Evolutionary conservation across 2,113 vertebrate species (phyloP), one percentile per base, ranked within the genome.

Genomic region (Eudyptes chrysolophus): DNA sequence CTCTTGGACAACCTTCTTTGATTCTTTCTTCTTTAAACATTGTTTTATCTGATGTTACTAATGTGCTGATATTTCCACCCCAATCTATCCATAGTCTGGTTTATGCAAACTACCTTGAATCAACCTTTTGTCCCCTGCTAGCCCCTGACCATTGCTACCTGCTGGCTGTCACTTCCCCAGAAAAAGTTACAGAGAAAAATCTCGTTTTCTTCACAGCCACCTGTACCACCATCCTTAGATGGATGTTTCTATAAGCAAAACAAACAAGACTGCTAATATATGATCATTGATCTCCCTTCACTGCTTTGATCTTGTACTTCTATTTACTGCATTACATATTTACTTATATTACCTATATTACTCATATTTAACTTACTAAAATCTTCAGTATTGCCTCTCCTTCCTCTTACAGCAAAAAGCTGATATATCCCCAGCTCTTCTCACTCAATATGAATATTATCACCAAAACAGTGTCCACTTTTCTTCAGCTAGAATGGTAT

Each of bases 221-320:
- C 69, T 70, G 12, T 65, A 72, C 79, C 55, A 72, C 30, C 49
- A 84, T 38, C 66, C 66, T 85, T 82, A 81, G 46, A 84, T 61
- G 40, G n/a, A 61, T 93, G 75, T 87, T 94, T 84, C 76, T 93
- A 49, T 49, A 80, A 79, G 46, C 38, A 92, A 94, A 92, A 83
- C 44, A 93, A 96, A 77, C 70, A 89, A 90, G 78, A 49, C 36
- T 90, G 57, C n/a, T 89, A 79, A 87, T 80, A 75, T 6, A 46
- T 7, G 54, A 70, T 88, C 54, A 71, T 11, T 76, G 57, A 88
- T 80, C 60, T 86, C 27, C 52, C 38, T 92, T 92, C 55, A 42
- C 51, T 71, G 38, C 66, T 95, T 82, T 85, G 52, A 92, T 51
- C 75, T 64, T 87, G 51, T 75, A 80, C 42, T 60, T 51, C 64